phyloP scores from a whole-genome alignment of 1,140 invertebrate species.

The Drosophila funebris region DNA sequence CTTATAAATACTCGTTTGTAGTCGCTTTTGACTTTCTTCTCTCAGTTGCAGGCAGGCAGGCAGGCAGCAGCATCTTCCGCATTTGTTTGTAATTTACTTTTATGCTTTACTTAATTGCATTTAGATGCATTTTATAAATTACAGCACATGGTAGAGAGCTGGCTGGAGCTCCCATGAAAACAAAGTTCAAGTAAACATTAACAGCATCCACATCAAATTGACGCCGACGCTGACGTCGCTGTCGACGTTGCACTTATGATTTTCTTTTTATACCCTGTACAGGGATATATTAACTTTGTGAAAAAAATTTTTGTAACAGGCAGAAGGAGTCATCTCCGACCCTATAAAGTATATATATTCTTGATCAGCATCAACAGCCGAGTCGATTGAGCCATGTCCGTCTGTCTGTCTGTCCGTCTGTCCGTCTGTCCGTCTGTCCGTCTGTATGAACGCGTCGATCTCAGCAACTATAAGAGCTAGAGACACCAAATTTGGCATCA shows the following conservation, averaged over 20 bases:
- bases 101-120: slow-evolving; percentile 81
- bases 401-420: no score
- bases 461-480: no score
- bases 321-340: no score
- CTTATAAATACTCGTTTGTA: slow-evolving; percentile 51
- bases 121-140: slow-evolving; percentile 79
- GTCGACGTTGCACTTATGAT: slow-evolving; percentile 63
- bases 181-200: slow-evolving; percentile 53
- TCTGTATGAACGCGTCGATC: no score
- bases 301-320: no score
- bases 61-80: slow-evolving; percentile 70
- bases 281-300: no score
- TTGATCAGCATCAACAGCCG: no score
- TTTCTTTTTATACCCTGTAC: no score
- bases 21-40: slow-evolving; percentile 16
- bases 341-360: no score
- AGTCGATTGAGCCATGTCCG: no score
- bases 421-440: no score
- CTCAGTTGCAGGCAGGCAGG: neutral
- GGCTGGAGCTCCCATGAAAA: slow-evolving; percentile 36
- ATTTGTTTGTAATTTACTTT: slow-evolving; percentile 81
- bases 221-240: slow-evolving; percentile 16
- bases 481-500: no score
- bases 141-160: slow-evolving; percentile 50
- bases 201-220: slow-evolving; percentile 50